phyloP scores from a whole-genome alignment of 2,888 invertebrate species.

The Graphium colonna region DNA sequence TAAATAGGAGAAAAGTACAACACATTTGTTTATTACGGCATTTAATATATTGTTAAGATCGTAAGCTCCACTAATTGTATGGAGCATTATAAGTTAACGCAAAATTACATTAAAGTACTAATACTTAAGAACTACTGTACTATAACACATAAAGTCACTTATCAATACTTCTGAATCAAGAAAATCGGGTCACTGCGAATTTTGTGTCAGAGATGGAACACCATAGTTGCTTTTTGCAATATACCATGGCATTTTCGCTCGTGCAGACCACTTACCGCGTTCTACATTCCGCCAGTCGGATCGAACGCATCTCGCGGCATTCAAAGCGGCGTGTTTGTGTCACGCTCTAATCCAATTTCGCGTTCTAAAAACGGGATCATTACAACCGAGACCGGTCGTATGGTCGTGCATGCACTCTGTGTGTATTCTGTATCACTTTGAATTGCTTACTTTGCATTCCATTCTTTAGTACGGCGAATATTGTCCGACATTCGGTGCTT shows the following conservation, averaged over 20 bases:
- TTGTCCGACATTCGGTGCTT: too few relatives aligned
- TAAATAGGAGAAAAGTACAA: too few relatives aligned
- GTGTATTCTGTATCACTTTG: neutral
- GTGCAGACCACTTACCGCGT: conserved; percentile 21
- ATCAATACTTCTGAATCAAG: too few relatives aligned
- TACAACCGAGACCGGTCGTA: conserved; percentile 29
- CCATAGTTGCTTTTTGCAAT: neutral
- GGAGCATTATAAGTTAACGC: too few relatives aligned
- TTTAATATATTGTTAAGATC: too few relatives aligned
- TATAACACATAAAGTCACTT: too few relatives aligned
- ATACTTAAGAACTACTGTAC: too few relatives aligned
- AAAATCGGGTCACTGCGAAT: neutral
- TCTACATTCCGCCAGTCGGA: neutral
- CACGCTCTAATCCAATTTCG: conserved; percentile 55
- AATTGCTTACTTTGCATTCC: neutral
- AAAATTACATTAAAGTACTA: too few relatives aligned
- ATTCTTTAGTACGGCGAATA: conserved; percentile 1
- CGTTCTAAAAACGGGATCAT: conserved; percentile 47
- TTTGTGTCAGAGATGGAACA: neutral
- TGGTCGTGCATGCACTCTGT: neutral
- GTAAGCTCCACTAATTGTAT: too few relatives aligned
- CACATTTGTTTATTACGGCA: too few relatives aligned
- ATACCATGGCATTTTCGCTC: conserved; percentile 6
- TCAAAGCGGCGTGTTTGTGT: conserved; percentile 43
- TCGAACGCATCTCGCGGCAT: conserved; percentile 30